Evolutionary conservation across 2,113 vertebrate species (phyloP).

Genomic region (Anarrhichthys ocellatus): DNA sequence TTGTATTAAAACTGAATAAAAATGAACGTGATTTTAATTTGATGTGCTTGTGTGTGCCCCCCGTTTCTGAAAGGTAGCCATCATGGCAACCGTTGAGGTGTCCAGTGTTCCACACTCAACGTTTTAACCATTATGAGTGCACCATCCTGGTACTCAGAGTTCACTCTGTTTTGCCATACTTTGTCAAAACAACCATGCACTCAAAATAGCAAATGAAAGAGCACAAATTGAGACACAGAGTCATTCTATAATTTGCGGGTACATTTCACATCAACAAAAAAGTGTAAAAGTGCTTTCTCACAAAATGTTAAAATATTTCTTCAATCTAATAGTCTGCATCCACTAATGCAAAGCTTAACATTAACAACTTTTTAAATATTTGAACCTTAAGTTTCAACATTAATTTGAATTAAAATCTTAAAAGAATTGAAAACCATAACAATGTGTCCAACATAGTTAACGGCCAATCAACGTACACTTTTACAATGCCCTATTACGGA

Average conservation of each 20-base stretch:
- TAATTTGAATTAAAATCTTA: no score
- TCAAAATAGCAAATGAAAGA: background rate
- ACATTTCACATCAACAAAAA: background rate
- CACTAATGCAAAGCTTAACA: no score
- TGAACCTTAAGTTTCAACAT: no score
- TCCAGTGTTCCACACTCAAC: background rate
- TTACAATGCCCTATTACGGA: background rate
- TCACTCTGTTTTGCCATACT: background rate
- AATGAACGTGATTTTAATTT: background rate
- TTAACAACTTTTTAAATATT: no score
- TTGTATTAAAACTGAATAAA: constrained; percentile 8
- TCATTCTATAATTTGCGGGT: background rate
- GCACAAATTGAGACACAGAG: background rate
- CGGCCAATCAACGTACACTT: no score
- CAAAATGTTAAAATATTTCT: background rate
- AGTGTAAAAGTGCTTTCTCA: background rate
- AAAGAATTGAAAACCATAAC: no score
- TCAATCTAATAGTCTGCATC: no score
- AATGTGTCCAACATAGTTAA: no score
- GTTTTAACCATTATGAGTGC: background rate
- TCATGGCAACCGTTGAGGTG: background rate
- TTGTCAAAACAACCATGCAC: background rate
- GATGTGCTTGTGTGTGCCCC: background rate
- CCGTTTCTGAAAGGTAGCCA: background rate
- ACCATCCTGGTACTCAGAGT: background rate